phyloP scores from a whole-genome alignment of 2,797 vertebrate species.

The Ceryle rudis region DNA sequence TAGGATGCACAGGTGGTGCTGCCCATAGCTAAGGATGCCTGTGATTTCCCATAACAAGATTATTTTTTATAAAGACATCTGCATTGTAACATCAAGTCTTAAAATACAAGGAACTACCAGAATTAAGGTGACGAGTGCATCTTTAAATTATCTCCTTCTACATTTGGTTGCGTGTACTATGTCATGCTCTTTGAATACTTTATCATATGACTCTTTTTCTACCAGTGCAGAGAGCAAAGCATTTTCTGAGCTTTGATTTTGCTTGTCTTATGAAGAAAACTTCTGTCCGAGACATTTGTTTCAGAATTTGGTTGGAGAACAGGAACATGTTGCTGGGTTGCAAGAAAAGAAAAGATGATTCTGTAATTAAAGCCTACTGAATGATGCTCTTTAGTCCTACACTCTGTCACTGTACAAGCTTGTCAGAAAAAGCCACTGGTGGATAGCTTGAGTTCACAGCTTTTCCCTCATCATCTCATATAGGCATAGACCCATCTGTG shows the following conservation, averaged over 20 bases:
- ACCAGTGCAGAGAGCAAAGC: neutral
- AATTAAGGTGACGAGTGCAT: neutral
- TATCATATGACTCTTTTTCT: neutral
- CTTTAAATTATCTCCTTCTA: neutral
- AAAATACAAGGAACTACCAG: neutral
- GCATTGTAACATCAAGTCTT: neutral
- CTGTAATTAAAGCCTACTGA: neutral
- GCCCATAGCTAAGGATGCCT: neutral
- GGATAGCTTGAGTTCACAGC: neutral
- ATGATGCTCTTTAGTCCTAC: neutral
- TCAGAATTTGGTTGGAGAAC: neutral
- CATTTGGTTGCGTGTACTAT: neutral
- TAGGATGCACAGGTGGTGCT: neutral
- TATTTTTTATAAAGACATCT: neutral
- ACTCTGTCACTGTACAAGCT: neutral
- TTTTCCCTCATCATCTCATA: neutral
- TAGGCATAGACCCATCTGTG: neutral
- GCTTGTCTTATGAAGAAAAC: neutral
- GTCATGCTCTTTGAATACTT: neutral
- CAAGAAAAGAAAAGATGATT: neutral
- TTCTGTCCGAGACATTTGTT: neutral
- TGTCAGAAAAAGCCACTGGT: neutral
- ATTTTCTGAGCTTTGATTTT: neutral
- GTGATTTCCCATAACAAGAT: neutral
- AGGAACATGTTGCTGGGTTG: rapidly evolving